Evolutionary conservation across 2,113 vertebrate genomes (phyloP).

Genomic region (Patagioenas fasciata): DNA sequence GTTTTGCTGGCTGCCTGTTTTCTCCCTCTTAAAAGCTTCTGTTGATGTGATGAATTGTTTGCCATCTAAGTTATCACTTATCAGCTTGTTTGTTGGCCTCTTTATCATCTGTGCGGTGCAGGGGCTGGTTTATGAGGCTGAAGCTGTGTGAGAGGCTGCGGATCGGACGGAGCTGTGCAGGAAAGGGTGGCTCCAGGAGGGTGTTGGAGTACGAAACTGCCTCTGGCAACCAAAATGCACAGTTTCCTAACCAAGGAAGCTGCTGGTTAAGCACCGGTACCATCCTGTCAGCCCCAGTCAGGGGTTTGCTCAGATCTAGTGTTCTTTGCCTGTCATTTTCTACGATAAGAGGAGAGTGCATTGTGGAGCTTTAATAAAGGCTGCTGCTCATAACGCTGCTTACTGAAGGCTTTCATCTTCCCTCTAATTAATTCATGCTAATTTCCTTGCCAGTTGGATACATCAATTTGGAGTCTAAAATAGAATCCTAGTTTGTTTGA

Average conservation of each 20-base stretch:
- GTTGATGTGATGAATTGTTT: constrained; percentile 11
- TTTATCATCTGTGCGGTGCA: background rate
- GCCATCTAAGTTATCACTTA: constrained; percentile 9
- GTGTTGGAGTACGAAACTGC: background rate
- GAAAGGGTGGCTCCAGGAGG: background rate
- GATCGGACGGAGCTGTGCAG: accelerated
- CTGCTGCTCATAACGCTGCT: constrained; percentile 18
- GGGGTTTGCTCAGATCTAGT: background rate
- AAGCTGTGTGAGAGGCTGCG: background rate
- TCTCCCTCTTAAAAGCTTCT: background rate
- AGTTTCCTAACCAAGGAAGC: background rate
- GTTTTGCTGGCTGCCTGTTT: background rate
- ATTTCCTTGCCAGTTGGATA: constrained; percentile 62
- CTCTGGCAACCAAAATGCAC: background rate
- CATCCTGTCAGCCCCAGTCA: background rate
- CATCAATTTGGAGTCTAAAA: constrained; percentile 63
- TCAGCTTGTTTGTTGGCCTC: background rate
- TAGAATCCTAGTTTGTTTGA: constrained; percentile 53
- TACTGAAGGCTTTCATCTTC: constrained; percentile 56
- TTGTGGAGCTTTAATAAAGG: constrained; percentile 53
- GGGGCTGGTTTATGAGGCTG: background rate
- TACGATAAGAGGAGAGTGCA: background rate
- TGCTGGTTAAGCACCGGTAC: background rate
- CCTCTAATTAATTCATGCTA: constrained; percentile 67
- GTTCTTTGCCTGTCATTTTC: background rate